Percentiles rank a stretch among this genome's conserved stretches.
Evolutionary conservation across 2,888 invertebrate species (phyloP).

Genomic region (Siphonodentalium dalli): DNA sequence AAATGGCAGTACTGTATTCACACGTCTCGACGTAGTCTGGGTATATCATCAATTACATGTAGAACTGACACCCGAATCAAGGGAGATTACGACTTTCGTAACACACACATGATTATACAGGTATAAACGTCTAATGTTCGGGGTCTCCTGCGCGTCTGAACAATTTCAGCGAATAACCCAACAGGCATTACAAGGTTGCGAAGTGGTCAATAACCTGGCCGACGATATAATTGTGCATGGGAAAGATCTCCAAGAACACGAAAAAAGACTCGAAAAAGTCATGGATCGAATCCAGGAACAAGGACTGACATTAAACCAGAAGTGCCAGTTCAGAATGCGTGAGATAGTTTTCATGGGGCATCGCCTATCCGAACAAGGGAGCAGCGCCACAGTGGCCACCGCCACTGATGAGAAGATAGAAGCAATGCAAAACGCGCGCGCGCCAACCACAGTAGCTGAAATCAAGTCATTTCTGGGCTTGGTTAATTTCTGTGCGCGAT

Average conservation of each 20-base stretch:
- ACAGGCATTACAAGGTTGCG: constrained; percentile 3
- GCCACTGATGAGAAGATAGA: too few species aligned
- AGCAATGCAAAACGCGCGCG: constrained; percentile 1
- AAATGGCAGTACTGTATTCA: constrained; percentile 2
- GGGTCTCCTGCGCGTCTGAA: constrained; percentile 21
- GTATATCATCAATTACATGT: constrained; percentile 10
- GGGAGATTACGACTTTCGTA: constrained; percentile 8
- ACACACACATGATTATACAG: constrained; percentile 9
- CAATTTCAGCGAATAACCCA: constrained; percentile 9
- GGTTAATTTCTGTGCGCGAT: constrained; percentile 5
- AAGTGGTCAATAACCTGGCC: constrained; percentile 8
- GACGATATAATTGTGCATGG: constrained; percentile 13
- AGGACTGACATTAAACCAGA: constrained; percentile 6
- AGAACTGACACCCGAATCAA: not conserved
- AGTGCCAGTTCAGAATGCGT: constrained; percentile 7
- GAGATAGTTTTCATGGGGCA: constrained; percentile 9
- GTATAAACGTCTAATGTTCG: constrained; percentile 6
- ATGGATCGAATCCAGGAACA: not conserved
- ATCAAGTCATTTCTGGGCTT: constrained; percentile 4
- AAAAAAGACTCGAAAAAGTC: constrained; percentile 1
- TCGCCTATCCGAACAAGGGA: constrained; percentile 2
- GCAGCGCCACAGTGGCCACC: not conserved
- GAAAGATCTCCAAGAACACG: constrained; percentile 3
- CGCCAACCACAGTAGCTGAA: constrained; percentile 1
- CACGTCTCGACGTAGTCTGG: constrained; percentile 1